A percentile compares a stretch with the other conserved stretches of the same genome.
Conservation (phyloP, 1,140 invertebrate genomes). For the Pseudomyrmex flavicornis region DNA sequence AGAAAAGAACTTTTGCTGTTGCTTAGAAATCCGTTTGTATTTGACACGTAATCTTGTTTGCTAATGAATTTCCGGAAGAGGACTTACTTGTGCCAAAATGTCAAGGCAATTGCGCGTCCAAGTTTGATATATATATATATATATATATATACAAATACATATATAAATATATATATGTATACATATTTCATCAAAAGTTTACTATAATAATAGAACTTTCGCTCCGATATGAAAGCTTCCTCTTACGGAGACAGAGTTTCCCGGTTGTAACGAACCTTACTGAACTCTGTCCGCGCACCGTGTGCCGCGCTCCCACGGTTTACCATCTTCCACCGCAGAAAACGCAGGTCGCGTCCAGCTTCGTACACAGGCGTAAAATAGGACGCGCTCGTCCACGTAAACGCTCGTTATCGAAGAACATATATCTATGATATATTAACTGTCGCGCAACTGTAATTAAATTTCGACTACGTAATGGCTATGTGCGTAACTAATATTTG, state of each 20-base stretch:
- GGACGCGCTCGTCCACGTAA: not conserved
- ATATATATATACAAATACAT: too few relatives aligned
- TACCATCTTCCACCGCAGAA: slow-evolving; percentile 27
- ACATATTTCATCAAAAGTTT: not conserved
- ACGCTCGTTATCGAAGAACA: slow-evolving; percentile 28
- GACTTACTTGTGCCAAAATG: too few relatives aligned
- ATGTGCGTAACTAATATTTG: not conserved
- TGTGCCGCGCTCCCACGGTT: slow-evolving; percentile 22
- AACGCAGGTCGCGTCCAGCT: not conserved
- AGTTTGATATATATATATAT: too few relatives aligned
- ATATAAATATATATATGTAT: too few relatives aligned
- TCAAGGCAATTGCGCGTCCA: too few relatives aligned
- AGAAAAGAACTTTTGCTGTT: too few relatives aligned
- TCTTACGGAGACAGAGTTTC: not conserved
- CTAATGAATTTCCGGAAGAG: too few relatives aligned
- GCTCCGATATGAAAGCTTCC: slow-evolving; percentile 9
- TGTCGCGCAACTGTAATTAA: not conserved
- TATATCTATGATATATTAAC: not conserved
- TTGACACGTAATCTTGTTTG: too few relatives aligned
- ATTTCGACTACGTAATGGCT: slow-evolving; percentile 15
- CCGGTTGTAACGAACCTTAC: not conserved
- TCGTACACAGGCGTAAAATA: not conserved
- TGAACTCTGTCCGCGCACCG: not conserved
- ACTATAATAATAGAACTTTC: not conserved
- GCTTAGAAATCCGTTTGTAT: too few relatives aligned